Conservation (phyloP, 2,888 invertebrate species). For the Caenorhabditis auriculariae region DNA sequence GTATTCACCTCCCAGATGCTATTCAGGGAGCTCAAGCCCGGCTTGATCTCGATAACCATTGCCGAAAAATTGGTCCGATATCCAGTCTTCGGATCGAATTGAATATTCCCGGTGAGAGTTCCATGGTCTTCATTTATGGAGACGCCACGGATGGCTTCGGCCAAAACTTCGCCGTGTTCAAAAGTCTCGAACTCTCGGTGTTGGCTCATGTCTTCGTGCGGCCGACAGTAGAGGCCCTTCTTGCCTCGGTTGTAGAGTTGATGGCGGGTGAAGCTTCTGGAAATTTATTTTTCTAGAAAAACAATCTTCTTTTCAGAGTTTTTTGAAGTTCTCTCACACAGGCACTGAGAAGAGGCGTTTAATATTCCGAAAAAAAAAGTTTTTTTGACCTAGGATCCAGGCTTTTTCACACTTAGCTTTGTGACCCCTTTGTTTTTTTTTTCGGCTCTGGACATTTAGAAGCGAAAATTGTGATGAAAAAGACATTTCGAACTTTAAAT, state of each 20-base stretch:
- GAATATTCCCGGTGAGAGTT: slow-evolving; percentile 58
- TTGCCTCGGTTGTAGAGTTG: slow-evolving; percentile 38
- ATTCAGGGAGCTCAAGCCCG: slow-evolving; percentile 54
- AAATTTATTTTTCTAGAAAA: neutral
- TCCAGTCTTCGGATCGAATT: slow-evolving; percentile 55
- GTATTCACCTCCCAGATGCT: slow-evolving; percentile 59
- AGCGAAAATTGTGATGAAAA: too few species aligned
- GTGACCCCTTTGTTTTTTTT: too few species aligned
- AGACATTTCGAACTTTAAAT: too few species aligned
- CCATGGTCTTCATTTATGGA: slow-evolving; percentile 45
- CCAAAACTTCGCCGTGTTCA: slow-evolving; percentile 38
- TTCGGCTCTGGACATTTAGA: too few species aligned
- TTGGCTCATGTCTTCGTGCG: slow-evolving; percentile 34
- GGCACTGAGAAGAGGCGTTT: too few species aligned
- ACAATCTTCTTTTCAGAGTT: neutral
- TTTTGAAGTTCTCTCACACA: neutral
- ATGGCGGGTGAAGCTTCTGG: slow-evolving; percentile 36
- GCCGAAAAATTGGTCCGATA: slow-evolving; percentile 56
- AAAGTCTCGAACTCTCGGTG: slow-evolving; percentile 38
- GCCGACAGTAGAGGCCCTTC: slow-evolving; percentile 46
- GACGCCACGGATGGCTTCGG: slow-evolving; percentile 42
- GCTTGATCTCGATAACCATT: slow-evolving; percentile 58
- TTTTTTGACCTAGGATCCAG: too few species aligned
- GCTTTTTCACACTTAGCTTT: too few species aligned
- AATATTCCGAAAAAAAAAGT: neutral